Base-by-base conservation (phyloP, 2,797 vertebrate genomes). In the Neoniphon sammara region DNA sequence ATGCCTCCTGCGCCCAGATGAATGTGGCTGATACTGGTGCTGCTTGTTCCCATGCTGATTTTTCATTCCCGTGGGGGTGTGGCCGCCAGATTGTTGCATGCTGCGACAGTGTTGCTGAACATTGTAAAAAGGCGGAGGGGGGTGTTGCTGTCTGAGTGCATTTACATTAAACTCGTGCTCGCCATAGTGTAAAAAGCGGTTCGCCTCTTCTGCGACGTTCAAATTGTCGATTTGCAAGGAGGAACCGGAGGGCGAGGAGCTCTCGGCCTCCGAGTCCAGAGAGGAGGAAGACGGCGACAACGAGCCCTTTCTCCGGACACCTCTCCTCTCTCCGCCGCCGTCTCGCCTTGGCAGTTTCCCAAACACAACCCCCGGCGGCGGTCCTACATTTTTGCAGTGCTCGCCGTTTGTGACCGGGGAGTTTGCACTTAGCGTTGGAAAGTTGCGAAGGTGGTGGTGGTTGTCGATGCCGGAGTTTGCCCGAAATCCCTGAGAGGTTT, bases 401-500 rank as follows among this genome's bases (percentile, higher is more conserved):
- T 93, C 95, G 89, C 86, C 94, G 62, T 61, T 75, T 1, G 77
- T 75, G 75, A 81, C 82, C 60, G 70, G 5, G 53, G 88, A 85
- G 86, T 89, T 88, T 0, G 70, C 82, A 27, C 87, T 87, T 12
- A 74, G 87, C 62, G 75, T 63, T 1, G 59, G 72, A 31, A 87
- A 90, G 88, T 88, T 91, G 62, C 84, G 91, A 62, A 94, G 92
- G 71, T 91, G 88, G 75, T 89, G 83, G 77, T 85, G 91, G 88
- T 94, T 95, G 82, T 90, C 88, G 82, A 84, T 65, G 73, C 66
- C 70, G 65, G 94, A 88, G 88, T 90, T 89, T 56, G 93, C 74
- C 76, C 93, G 88, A 49, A 94, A 94, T 91, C 95, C 96, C 93
- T 96, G 96, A 93, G 96, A 95, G 90, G 95, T 96, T 91, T 97